Percentiles rank a stretch among this genome's conserved stretches.
Conservation (phyloP, 2,888 invertebrate genomes). For the Cremastinae sp. region DNA sequence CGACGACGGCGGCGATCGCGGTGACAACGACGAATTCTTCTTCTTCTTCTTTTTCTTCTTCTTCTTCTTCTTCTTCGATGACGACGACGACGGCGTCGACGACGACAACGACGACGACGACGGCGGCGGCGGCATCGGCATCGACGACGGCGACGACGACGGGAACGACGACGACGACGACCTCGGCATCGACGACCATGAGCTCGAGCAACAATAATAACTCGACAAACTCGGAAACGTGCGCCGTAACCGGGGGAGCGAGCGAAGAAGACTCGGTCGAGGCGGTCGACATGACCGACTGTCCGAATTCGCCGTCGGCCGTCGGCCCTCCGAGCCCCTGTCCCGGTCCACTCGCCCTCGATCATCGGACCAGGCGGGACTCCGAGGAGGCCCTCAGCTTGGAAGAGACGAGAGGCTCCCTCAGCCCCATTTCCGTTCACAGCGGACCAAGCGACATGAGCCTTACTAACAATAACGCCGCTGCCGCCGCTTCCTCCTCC, state of each 20-base stretch:
- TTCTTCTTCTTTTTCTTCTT: no score
- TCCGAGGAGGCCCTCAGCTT: slow-evolving; percentile 77
- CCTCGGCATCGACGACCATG: slow-evolving; percentile 62
- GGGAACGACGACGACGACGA: slow-evolving; percentile 55
- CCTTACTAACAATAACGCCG: slow-evolving; percentile 80
- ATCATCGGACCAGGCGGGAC: slow-evolving; percentile 76
- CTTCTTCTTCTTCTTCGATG: no score
- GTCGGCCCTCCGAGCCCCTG: slow-evolving; percentile 76
- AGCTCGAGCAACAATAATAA: slow-evolving; percentile 68
- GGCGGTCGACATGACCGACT: slow-evolving; percentile 73
- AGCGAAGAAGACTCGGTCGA: slow-evolving; percentile 68
- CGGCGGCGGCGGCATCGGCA: slow-evolving; percentile 1
- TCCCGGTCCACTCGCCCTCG: slow-evolving; percentile 78
- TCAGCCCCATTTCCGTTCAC: slow-evolving; percentile 79
- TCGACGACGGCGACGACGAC: slow-evolving; percentile 62
- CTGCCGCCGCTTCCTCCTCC: slow-evolving; percentile 70
- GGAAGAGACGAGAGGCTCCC: slow-evolving; percentile 77
- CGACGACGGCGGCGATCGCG: slow-evolving; percentile 58
- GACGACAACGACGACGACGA: slow-evolving; percentile 22
- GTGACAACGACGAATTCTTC: slow-evolving; percentile 62
- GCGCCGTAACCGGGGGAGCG: no score
- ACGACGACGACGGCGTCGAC: slow-evolving; percentile 45
- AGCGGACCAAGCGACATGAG: slow-evolving; percentile 83
- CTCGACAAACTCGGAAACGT: slow-evolving; percentile 57
- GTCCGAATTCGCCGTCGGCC: slow-evolving; percentile 62